phyloP scores from a whole-genome alignment of 2,113 vertebrate genomes.

The Etheostoma cragini region DNA sequence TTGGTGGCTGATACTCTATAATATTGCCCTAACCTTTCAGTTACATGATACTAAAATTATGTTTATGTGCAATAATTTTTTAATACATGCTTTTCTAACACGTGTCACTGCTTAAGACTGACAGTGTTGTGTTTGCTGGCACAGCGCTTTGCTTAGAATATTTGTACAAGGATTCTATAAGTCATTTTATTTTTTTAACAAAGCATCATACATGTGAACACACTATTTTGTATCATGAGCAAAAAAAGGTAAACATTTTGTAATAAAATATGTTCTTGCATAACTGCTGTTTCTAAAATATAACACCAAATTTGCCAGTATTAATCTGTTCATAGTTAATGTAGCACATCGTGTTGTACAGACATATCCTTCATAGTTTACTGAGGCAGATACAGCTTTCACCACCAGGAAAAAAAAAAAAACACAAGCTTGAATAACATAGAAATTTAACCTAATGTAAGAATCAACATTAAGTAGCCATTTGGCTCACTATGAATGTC shows the following conservation, averaged over 20 bases:
- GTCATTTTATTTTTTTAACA: conserved; percentile 74
- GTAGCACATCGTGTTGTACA: conserved; percentile 6
- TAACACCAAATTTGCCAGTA: conserved; percentile 33
- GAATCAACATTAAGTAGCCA: conserved; percentile 31
- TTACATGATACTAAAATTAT: conserved; percentile 19
- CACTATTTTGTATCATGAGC: conserved; percentile 60
- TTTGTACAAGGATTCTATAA: conserved; percentile 53
- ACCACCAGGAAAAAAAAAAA: conserved; percentile 41
- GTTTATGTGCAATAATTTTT: conserved; percentile 51
- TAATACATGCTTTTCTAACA: conserved; percentile 29
- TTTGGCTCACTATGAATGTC: conserved; percentile 12
- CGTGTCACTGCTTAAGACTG: conserved; percentile 15
- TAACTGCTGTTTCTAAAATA: conserved; percentile 7
- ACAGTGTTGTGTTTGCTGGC: conserved; percentile 1
- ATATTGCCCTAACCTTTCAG: conserved; percentile 1
- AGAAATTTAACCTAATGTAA: conserved; percentile 29
- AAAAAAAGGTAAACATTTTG: conserved; percentile 59
- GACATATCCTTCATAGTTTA: conserved; percentile 70
- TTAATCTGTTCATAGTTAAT: conserved; percentile 45
- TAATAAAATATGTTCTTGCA: conserved; percentile 42
- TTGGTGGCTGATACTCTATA: conserved; percentile 5
- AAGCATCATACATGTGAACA: conserved; percentile 54
- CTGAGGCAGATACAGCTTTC: conserved; percentile 43
- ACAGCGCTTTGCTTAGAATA: conserved; percentile 28
- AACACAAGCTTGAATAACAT: conserved; percentile 7